Base-by-base conservation (phyloP, 2,797 vertebrate species). In the Kryptolebias ocellatus region DNA sequence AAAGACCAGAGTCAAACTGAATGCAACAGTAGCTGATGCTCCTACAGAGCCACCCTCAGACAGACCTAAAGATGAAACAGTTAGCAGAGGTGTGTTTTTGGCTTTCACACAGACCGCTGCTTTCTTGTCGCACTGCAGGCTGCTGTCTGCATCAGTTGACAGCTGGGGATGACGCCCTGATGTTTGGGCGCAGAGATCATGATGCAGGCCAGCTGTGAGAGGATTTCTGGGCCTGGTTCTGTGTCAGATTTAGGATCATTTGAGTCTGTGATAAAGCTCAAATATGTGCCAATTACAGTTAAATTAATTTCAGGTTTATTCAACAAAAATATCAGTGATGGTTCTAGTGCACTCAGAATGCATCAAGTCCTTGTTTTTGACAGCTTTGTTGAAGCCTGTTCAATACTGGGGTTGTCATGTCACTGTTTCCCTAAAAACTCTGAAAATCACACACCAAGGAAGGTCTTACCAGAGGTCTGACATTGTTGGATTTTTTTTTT, bases 341-440 rank as follows among this genome's bases (percentile, higher is more conserved):
- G 14, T 20, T 57, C 14, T 24, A 44, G 55, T 57, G 20, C 20
- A 44, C 14, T 28, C 54, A 24, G 18, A 56, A 56, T 8, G 18
- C 8, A 14, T 42, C 18, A 42, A 56, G 34, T 39, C 15, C 34
- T 24, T 39, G 34, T 6, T 59, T 29, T 8, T 11, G n/a, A 39
- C 11, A 55, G 15, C 17, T 57, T 45, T 18, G 10, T 16, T 55
- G 12, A 9, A 24, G 2, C 34, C 11, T 42, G 44, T 56, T 20
- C 46, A 60, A 42, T 50, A 10, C 45, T 58, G 57, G 64, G 20
- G 60, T 55, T 12, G 59, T 14, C 51, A 39, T 49, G 16, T 66
- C 8, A 0, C 44, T 55, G 5, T 0, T 20, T 1, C 16, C 16
- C 20, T 39, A 12, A 39, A 56, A 56, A 56, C 11, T 37, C 4